A percentile compares a stretch with the other conserved stretches of the same genome.
Conservation (phyloP, 2,797 vertebrate genomes). For the Tragelaphus oryx region DNA sequence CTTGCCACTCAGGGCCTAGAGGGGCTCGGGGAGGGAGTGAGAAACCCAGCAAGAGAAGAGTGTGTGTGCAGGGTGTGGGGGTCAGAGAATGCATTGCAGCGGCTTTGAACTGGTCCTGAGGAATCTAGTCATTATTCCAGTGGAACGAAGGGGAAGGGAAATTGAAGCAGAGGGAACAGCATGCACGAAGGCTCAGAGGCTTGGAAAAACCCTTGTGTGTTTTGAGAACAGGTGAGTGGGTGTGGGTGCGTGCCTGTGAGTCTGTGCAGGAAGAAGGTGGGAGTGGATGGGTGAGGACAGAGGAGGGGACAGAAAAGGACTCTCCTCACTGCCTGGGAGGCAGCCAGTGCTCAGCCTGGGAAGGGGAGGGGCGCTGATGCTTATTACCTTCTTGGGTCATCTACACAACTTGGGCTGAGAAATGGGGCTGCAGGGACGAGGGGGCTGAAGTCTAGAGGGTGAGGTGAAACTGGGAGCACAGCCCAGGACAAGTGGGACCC, state of each 20-base stretch:
- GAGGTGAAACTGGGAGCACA: neutral
- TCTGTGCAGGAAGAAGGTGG: neutral
- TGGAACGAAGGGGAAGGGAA: neutral
- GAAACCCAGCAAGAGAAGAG: neutral
- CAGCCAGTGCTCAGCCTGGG: neutral
- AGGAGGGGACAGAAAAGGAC: neutral
- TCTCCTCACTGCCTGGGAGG: neutral
- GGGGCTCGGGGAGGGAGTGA: no score
- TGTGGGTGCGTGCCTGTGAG: fast-evolving
- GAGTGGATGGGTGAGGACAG: neutral
- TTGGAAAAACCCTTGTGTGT: neutral
- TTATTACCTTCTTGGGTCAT: neutral
- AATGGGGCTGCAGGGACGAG: neutral
- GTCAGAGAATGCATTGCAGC: no score
- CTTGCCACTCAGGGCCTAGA: neutral
- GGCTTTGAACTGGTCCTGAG: neutral
- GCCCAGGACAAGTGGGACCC: neutral
- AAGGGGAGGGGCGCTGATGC: neutral
- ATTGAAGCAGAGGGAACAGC: neutral
- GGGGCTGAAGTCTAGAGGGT: neutral
- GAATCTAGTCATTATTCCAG: neutral
- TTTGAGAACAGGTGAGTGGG: neutral
- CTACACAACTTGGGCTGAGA: neutral
- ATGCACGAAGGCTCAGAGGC: neutral
- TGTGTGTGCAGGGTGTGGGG: fast-evolving